These are phyloP conservation scores for Capromys pilorides DNA, from an alignment of 2,797 vertebrate genomes.

Conservation along the genomic window DNA sequence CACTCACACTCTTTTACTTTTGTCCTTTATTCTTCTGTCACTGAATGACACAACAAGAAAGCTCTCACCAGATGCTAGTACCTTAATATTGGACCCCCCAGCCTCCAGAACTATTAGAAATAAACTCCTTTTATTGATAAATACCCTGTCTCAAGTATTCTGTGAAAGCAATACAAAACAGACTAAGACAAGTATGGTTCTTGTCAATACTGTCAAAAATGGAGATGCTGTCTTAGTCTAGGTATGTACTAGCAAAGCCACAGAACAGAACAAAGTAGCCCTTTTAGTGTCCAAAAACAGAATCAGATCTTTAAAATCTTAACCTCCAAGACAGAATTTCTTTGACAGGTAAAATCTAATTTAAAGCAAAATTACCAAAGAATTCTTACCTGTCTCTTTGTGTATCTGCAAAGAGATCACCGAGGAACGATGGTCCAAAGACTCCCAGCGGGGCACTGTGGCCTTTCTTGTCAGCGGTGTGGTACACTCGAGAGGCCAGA, in stretches of 20 bases:
- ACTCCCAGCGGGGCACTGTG: slow-evolving; percentile 58
- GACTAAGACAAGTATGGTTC: background rate
- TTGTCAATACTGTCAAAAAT: background rate
- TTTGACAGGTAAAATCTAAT: background rate
- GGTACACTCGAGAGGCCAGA: slow-evolving; percentile 83
- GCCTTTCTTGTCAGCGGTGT: slow-evolving; percentile 79
- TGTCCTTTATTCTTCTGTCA: background rate
- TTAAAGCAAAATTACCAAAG: slow-evolving; percentile 48
- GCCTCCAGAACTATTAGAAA: background rate
- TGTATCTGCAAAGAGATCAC: background rate
- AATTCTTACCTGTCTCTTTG: slow-evolving; percentile 74
- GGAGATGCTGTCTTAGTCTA: background rate
- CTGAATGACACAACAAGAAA: background rate
- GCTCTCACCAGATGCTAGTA: background rate
- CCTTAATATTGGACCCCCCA: background rate
- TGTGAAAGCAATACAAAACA: background rate
- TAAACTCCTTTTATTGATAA: background rate
- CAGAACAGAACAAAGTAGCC: background rate
- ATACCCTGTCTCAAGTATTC: background rate
- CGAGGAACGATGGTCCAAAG: background rate
- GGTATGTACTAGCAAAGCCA: background rate
- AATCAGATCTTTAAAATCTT: slow-evolving; percentile 19
- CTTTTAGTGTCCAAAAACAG: background rate
- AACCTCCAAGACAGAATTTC: slow-evolving; percentile 45
- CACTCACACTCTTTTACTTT: background rate